Base-by-base conservation (phyloP, 2,797 vertebrate genomes). In the Varecia variegata region DNA sequence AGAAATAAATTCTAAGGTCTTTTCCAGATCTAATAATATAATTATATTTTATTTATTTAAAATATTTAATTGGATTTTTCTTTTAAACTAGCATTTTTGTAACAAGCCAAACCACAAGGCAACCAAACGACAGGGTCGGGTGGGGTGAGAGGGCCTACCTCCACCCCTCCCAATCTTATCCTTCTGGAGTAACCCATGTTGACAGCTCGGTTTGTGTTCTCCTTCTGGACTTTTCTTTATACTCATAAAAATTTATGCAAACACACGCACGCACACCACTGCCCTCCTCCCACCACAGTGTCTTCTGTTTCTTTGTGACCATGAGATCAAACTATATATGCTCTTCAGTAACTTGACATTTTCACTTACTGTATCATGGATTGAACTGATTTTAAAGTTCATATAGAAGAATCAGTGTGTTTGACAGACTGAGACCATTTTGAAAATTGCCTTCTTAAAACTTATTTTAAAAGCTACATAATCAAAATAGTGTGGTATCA, bases 31-130 rank as follows among this genome's bases (percentile, higher is more conserved):
- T 93, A 86, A 95, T 94, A 88, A 58, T 83, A 23, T 40, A 76
- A 71, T 90, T 84, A 58, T 25, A 58, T 85, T 93, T 91, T 85
- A 91, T 93, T 88, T 97, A 90, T 81, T 95, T 82, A 67, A 95
- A 92, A 94, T 90, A 82, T 77, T 93, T 90, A 90, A 81, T 67
- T 80, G 12, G 17, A 7, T 84, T 73, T 88, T 91, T 88, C 23
- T 74, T 81, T 67, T 21, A 88, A 86, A 67, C 43, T 90, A 54
- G 38, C 45, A 35, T 80, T 85, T 40, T 71, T 77, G 11, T 84
- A 92, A 76, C 20, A 90, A 93, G 67, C 40, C 40, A 93, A 88
- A 90, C 58, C 82, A 17, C 35, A 88, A 38, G 40, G 40, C 40
- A 60, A 85, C 45, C 79, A 74, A 52, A 81, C 30, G 76, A n/a